Conservation (phyloP, 1,140 invertebrate species). For the Andricus grossulariae region DNA sequence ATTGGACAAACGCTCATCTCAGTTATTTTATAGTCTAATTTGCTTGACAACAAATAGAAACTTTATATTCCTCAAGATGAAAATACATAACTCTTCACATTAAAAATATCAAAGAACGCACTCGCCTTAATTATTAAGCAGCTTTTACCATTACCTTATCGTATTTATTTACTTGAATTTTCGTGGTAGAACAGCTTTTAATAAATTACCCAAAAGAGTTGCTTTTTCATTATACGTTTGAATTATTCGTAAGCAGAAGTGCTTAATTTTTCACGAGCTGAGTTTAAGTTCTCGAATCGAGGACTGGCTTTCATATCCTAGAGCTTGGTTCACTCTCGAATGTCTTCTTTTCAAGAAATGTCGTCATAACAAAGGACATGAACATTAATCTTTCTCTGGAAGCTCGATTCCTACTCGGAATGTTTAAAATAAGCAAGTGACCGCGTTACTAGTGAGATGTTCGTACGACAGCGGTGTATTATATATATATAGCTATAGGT, state of each 20-base stretch:
- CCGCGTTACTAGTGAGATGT: conserved; percentile 47
- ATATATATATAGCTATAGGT: conserved; percentile 52
- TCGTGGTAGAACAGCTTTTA: not conserved
- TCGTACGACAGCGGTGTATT: conserved; percentile 52
- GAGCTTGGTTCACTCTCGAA: not conserved
- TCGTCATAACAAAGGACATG: not conserved
- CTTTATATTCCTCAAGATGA: too few relatives aligned
- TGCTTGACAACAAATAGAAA: too few relatives aligned
- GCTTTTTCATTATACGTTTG: conserved; percentile 35
- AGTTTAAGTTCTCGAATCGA: not conserved
- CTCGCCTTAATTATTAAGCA: too few relatives aligned
- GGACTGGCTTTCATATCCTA: conserved; percentile 5
- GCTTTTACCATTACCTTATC: too few relatives aligned
- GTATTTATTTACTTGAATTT: too few relatives aligned
- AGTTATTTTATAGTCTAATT: too few relatives aligned
- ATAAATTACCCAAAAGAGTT: conserved; percentile 38
- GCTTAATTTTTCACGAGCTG: conserved; percentile 22
- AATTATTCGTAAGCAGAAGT: not conserved
- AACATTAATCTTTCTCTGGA: not conserved
- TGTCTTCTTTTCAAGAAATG: not conserved
- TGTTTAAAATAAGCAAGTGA: not conserved
- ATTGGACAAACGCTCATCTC: too few relatives aligned
- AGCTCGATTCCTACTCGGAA: conserved; percentile 5
- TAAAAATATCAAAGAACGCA: too few relatives aligned
- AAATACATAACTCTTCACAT: too few relatives aligned